These are phyloP conservation scores for Drosophila atroscutellata DNA, from an alignment of 2,888 invertebrate species.

Conservation along the genomic window DNA sequence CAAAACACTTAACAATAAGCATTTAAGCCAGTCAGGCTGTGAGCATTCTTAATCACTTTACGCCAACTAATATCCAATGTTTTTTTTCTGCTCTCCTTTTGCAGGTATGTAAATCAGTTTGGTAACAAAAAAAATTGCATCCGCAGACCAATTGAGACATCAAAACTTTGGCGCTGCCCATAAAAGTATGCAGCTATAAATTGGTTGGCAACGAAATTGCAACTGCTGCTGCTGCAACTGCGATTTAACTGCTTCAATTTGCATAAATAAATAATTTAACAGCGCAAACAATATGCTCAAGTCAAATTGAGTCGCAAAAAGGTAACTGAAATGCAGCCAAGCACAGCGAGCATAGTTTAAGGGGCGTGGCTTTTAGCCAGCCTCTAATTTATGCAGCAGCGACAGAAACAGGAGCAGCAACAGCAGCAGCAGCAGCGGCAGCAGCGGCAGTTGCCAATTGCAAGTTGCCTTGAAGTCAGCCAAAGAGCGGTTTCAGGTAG, in stretches of 20 bases:
- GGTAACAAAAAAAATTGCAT: constrained; percentile 9
- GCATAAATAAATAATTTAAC: constrained; percentile 80
- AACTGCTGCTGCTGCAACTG: constrained; percentile 39
- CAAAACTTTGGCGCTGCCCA: constrained; percentile 59
- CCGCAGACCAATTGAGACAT: constrained; percentile 58
- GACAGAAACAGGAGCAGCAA: constrained; percentile 19
- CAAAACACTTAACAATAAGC: constrained; percentile 37
- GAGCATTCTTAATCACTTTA: constrained; percentile 37
- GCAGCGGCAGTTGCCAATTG: constrained; percentile 1
- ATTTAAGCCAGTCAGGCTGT: not conserved
- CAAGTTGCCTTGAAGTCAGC: constrained; percentile 38
- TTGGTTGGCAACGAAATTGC: constrained; percentile 46
- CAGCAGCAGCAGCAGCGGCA: constrained; percentile 11
- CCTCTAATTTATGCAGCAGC: constrained; percentile 71
- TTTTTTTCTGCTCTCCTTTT: constrained; percentile 3
- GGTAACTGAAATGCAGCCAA: constrained; percentile 34
- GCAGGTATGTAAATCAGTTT: constrained; percentile 61
- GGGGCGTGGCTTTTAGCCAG: constrained; percentile 30
- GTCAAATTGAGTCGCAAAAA: constrained; percentile 74
- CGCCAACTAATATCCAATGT: constrained; percentile 16
- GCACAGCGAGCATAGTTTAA: constrained; percentile 14
- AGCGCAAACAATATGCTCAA: constrained; percentile 68
- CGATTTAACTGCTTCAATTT: constrained; percentile 78
- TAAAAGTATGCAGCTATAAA: constrained; percentile 75
- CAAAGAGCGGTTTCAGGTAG: constrained; percentile 29